Conservation (phyloP, 2,797 vertebrate species). For the Enteromius paludinosus region DNA sequence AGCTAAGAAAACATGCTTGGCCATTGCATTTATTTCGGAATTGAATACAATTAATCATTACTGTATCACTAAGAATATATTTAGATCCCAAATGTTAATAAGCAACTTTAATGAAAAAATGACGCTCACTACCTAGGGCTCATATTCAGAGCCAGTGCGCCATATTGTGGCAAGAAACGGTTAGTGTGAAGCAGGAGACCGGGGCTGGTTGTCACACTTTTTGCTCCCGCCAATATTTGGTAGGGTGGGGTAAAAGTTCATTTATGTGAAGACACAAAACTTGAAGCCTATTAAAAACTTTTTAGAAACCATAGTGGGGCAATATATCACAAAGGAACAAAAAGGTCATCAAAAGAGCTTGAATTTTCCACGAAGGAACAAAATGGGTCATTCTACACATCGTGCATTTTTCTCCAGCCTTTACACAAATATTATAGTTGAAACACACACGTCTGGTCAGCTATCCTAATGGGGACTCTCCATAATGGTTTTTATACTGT, state of each 20-base stretch:
- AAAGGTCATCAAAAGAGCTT: background rate
- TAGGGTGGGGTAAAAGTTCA: background rate
- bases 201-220: background rate
- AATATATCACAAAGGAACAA: background rate
- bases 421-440: too few relatives aligned
- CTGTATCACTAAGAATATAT: background rate
- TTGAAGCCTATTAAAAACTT: background rate
- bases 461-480: too few relatives aligned
- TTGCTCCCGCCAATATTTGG: background rate
- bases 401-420: too few relatives aligned
- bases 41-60: too few relatives aligned
- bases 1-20: background rate
- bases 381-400: too few relatives aligned
- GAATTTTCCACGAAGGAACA: background rate
- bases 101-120: background rate
- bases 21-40: background rate
- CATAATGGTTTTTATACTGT: too few relatives aligned
- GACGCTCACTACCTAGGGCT: background rate
- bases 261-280: background rate
- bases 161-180: conserved; percentile 45
- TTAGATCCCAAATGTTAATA: background rate
- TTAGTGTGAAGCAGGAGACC: background rate
- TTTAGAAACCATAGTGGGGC: too few relatives aligned
- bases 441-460: too few relatives aligned
- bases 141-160: conserved; percentile 47